phyloP scores from a whole-genome alignment of 2,113 vertebrate species.

The Talpa occidentalis region DNA sequence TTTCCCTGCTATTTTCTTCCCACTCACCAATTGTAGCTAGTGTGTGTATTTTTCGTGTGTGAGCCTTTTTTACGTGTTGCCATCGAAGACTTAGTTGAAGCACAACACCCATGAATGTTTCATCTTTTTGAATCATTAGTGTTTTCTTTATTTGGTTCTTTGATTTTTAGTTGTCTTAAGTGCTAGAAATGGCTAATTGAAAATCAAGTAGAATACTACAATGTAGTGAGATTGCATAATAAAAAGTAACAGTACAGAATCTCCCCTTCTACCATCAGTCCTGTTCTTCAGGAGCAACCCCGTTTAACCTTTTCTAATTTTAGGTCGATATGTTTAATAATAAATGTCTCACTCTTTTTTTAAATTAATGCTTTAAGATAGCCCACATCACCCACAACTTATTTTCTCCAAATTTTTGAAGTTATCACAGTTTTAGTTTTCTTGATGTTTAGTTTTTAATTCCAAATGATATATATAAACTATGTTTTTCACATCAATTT shows the following conservation, averaged over 20 bases:
- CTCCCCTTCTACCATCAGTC: neutral
- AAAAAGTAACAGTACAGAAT: neutral
- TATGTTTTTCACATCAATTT: conserved; percentile 19
- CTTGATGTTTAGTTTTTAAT: conserved; percentile 1
- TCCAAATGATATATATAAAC: neutral
- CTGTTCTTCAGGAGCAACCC: neutral
- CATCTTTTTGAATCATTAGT: neutral
- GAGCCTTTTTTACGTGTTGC: neutral
- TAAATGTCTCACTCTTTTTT: neutral
- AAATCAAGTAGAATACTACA: neutral
- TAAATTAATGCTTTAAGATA: neutral
- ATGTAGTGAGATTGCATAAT: neutral
- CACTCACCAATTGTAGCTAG: neutral
- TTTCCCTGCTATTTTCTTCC: neutral
- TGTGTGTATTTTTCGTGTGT: neutral
- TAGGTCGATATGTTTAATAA: neutral
- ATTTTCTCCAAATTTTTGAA: neutral
- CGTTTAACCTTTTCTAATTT: neutral
- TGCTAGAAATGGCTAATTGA: neutral
- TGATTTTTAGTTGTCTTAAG: neutral
- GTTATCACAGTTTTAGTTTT: neutral
- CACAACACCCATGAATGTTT: neutral
- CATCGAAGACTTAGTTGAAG: neutral
- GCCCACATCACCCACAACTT: neutral
- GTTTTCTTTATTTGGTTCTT: conserved; percentile 1